Percentiles rank a stretch among this genome's conserved stretches.
Evolutionary conservation across 2,888 invertebrate species (phyloP).

Genomic region (Acleris laterana): DNA sequence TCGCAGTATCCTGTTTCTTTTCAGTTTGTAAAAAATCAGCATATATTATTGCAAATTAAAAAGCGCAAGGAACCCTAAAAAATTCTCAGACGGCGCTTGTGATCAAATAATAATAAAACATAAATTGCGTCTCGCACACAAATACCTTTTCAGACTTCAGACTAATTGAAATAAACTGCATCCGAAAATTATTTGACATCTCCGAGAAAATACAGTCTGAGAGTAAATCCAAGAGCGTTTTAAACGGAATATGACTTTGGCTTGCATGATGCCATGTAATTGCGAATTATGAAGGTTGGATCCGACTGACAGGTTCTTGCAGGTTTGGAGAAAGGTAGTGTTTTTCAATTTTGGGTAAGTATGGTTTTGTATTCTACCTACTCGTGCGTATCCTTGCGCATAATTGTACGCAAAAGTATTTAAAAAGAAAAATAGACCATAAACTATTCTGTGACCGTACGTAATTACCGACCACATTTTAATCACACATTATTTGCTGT

Average conservation of each 20-base stretch:
- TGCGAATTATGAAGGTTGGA: constrained; percentile 12
- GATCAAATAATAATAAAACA: constrained; percentile 52
- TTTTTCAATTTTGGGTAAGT: no score
- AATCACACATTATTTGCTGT: no score
- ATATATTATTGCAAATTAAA: no score
- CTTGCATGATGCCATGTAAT: background rate
- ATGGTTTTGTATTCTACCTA: no score
- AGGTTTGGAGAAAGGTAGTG: background rate
- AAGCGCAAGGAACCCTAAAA: constrained; percentile 37
- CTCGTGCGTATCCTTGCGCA: no score
- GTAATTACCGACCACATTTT: no score
- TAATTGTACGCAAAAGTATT: no score
- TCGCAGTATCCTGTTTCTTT: no score
- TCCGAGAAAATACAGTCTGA: constrained; percentile 15
- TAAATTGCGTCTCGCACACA: constrained; percentile 57
- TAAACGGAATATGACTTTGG: constrained; percentile 5
- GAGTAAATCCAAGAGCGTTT: constrained; percentile 10
- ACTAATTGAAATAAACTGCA: constrained; percentile 68
- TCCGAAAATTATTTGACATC: constrained; percentile 48
- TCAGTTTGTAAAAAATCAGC: no score
- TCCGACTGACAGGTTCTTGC: background rate
- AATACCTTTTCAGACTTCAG: constrained; percentile 54
- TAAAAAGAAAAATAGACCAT: no score
- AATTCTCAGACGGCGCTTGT: constrained; percentile 42
- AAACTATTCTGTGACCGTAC: no score